Evolutionary conservation across 2,888 invertebrate species (phyloP).

Genomic region (Epinotia bilunana): DNA sequence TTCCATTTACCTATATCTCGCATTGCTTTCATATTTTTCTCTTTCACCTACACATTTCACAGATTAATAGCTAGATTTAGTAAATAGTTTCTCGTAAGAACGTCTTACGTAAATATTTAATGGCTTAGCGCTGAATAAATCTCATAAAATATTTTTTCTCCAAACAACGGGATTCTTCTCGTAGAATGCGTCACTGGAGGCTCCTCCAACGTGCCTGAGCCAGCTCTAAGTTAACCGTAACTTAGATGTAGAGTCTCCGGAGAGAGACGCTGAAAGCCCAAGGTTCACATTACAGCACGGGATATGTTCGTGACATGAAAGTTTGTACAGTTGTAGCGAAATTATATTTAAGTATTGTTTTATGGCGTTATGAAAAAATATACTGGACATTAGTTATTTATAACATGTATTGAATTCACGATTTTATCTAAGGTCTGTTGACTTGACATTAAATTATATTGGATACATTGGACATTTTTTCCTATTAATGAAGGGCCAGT

Average conservation of each 20-base stretch:
- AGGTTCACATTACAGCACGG: slow-evolving; percentile 61
- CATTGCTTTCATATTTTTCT: not conserved
- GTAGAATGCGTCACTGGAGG: slow-evolving; percentile 67
- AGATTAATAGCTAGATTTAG: not conserved
- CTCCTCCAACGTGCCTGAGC: slow-evolving; percentile 64
- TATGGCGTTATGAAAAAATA: not conserved
- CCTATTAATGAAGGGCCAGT: too few relatives aligned
- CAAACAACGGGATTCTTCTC: slow-evolving; percentile 51
- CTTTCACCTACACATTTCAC: not conserved
- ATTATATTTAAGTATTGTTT: slow-evolving; percentile 16
- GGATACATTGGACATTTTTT: too few relatives aligned
- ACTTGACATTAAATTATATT: too few relatives aligned
- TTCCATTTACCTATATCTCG: slow-evolving; percentile 23
- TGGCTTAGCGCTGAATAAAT: too few relatives aligned
- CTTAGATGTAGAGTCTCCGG: slow-evolving; percentile 71
- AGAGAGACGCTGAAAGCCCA: slow-evolving; percentile 62
- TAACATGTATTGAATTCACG: too few relatives aligned
- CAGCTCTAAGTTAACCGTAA: slow-evolving; percentile 73
- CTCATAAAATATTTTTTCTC: not conserved
- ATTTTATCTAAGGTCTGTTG: too few relatives aligned
- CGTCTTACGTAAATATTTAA: too few relatives aligned
- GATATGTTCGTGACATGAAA: slow-evolving; percentile 58
- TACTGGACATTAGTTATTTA: too few relatives aligned
- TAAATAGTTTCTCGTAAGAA: too few relatives aligned
- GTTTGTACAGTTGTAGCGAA: slow-evolving; percentile 42